Evolutionary conservation across 2,113 vertebrate genomes (phyloP).

Genomic region (human): DNA sequence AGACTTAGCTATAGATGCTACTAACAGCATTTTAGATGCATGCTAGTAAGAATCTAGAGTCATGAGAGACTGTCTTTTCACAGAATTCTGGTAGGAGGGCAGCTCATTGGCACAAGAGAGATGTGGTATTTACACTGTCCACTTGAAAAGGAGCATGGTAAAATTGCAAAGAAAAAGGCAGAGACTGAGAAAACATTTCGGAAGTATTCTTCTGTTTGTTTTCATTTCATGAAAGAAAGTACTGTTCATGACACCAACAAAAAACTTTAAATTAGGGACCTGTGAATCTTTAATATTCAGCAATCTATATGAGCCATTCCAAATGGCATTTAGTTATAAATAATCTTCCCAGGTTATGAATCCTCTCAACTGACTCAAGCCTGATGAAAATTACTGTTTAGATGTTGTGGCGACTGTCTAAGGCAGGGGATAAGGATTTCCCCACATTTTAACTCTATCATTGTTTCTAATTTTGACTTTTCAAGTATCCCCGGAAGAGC

Average conservation of each 20-base stretch:
- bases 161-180: not conserved
- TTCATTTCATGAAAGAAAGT: constrained; percentile 23
- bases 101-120: not conserved
- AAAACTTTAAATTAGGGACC: not conserved
- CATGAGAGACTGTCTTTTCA: not conserved
- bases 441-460: not conserved
- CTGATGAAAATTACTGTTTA: not conserved
- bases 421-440: not conserved
- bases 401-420: not conserved
- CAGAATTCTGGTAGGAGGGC: not conserved
- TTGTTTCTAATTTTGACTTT: constrained; percentile 48
- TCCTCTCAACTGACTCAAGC: not conserved
- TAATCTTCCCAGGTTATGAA: not conserved
- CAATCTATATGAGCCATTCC: not conserved
- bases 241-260: not conserved
- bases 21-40: not conserved
- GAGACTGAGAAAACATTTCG: not conserved
- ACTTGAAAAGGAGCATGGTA: not conserved
- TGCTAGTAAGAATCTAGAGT: not conserved
- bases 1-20: not conserved
- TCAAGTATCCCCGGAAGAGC: not conserved
- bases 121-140: not conserved
- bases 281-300: constrained; percentile 4
- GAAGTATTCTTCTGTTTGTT: not conserved
- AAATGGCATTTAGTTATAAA: constrained; percentile 36